phyloP scores from a whole-genome alignment of 1,140 invertebrate species.

The Aphaenogaster floridana region DNA sequence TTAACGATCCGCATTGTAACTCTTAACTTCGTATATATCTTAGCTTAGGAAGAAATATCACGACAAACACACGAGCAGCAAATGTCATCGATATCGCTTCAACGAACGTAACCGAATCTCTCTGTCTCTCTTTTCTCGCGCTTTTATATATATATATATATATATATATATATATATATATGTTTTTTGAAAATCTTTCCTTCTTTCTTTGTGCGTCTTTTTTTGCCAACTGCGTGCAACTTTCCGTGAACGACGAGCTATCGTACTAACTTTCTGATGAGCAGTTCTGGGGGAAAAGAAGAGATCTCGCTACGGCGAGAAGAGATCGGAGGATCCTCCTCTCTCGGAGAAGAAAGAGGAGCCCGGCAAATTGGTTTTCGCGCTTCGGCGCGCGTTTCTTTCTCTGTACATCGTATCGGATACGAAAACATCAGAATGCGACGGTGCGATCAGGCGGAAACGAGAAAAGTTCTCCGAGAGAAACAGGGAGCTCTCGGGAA shows the following conservation, averaged over 20 bases:
- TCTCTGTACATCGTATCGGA: not conserved
- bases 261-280: constrained; percentile 29
- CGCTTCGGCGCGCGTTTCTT: constrained; percentile 28
- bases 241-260: constrained; percentile 31
- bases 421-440: constrained; percentile 1
- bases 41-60: constrained; percentile 69
- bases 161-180: not conserved
- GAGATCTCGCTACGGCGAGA: not conserved
- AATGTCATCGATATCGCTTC: constrained; percentile 40
- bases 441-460: constrained; percentile 33
- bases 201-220: constrained; percentile 22
- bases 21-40: constrained; percentile 43
- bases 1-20: constrained; percentile 38
- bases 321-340: not conserved
- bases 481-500: not conserved
- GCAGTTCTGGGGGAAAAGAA: not conserved
- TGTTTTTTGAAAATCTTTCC: constrained; percentile 2
- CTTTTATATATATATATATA: constrained; percentile 21
- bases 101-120: constrained; percentile 40
- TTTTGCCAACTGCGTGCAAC: not conserved
- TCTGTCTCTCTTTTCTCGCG: not conserved
- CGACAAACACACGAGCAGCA: constrained; percentile 68
- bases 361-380: constrained; percentile 11
- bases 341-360: not conserved
- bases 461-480: constrained; percentile 21